A percentile compares a stretch with the other conserved stretches of the same genome.
These are phyloP conservation scores for Ganaspis sp. DNA, from an alignment of 1,140 invertebrate genomes.

Conservation along the genomic window DNA sequence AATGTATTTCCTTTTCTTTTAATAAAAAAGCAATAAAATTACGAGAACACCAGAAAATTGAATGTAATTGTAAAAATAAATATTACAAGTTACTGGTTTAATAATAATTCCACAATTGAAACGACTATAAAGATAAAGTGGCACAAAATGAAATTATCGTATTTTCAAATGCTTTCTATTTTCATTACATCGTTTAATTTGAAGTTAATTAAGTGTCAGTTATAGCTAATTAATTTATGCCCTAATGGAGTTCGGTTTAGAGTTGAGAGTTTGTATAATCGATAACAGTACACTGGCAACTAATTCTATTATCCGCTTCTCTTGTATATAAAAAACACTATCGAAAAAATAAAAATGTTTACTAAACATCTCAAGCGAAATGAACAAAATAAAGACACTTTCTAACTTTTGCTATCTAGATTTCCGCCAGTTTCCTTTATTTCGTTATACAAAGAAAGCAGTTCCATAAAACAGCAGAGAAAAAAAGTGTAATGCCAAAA, in stretches of 20 bases:
- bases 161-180: background rate
- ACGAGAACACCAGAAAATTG: no score
- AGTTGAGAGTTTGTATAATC: background rate
- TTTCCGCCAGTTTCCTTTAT: background rate
- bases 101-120: no score
- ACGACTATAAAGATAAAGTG: no score
- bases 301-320: background rate
- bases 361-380: no score
- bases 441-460: background rate
- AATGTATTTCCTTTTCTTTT: no score
- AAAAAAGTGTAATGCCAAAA: background rate
- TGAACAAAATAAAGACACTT: background rate
- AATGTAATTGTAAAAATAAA: no score
- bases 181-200: background rate
- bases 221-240: background rate
- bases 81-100: no score
- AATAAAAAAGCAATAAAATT: no score
- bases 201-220: constrained; percentile 7
- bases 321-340: background rate
- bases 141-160: no score
- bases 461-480: background rate
- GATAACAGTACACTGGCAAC: background rate
- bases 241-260: constrained; percentile 2
- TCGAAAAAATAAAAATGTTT: no score
- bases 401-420: background rate